Base-by-base conservation (phyloP, 2,888 invertebrate genomes). In the Arctia plantaginis region DNA sequence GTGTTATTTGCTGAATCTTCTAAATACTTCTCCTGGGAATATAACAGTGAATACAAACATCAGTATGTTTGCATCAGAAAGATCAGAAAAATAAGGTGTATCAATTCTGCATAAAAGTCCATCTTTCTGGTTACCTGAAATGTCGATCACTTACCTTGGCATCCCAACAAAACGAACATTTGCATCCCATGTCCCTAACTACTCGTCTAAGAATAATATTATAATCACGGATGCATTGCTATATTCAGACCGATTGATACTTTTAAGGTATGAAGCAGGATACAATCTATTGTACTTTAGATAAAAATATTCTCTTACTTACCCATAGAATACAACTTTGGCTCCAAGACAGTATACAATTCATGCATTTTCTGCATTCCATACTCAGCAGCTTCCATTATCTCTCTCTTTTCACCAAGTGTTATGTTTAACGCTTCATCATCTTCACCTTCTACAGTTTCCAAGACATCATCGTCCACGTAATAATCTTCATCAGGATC, bases 281-380 rank as follows among this genome's bases (percentile, higher is more conserved):
- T 35, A 35, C 35, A 35, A 41, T 39, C 23, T 41, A 3, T 0
- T 47, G 65, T 69, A 64, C 41, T 41, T 41, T 41, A 12, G 1
- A 41, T 47, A 51, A 51, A 51, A 23, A 23, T 7, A 51, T 51
- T 6, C 0, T 62, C 68, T 18, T 39, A 87, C 96, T 95, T 87
- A 97, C 97, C 97, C 96, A 97, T 96, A 64, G 96, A 96, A 90
- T 97, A 97, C 30, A 97, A 93, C 80, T 96, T 95, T 0, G 97
- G 97, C 86, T 98, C 98, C 85, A 97, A 95, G 72, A 97, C 95
- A 51, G 96, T 94, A 83, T 97, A 96, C 33, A 98, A 90, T 75
- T 97, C 96, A 80, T 97, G 96, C 96, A 97, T 97, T 78, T 96
- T 96, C 81, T 96, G 94, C 87, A 98, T 93, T 4, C 97, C 97